A percentile compares a stretch with the other conserved stretches of the same genome.
phyloP scores from a whole-genome alignment of 2,113 vertebrate species.

The Proteles cristata region DNA sequence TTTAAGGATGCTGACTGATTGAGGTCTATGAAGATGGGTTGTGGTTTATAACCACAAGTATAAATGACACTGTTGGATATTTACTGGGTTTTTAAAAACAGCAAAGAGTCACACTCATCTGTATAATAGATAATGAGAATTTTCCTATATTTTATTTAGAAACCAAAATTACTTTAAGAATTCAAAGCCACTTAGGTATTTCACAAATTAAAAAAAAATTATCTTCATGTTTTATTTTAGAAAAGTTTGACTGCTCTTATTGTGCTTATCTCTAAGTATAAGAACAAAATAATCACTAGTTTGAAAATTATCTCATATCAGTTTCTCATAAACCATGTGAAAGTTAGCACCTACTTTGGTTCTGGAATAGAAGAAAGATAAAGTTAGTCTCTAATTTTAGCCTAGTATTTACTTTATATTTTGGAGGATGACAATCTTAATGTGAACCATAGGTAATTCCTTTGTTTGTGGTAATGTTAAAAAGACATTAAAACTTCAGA shows the following conservation, averaged over 20 bases:
- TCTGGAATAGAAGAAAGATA: not conserved
- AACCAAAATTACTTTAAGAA: not conserved
- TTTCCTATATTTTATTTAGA: not conserved
- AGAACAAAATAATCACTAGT: not conserved
- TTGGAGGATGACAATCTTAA: not conserved
- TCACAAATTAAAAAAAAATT: not conserved
- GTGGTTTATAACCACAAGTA: not conserved
- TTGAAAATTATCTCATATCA: not conserved
- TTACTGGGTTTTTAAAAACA: not conserved
- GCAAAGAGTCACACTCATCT: not conserved
- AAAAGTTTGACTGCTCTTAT: not conserved
- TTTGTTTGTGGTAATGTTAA: slow-evolving; percentile 25
- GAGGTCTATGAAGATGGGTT: not conserved
- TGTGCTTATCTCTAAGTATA: not conserved
- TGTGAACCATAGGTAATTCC: not conserved
- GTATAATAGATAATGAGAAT: not conserved
- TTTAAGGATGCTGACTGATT: not conserved
- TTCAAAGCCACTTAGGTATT: not conserved
- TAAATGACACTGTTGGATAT: not conserved
- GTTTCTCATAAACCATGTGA: not conserved
- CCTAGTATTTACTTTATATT: not conserved
- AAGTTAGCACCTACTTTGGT: not conserved
- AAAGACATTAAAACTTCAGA: slow-evolving; percentile 15
- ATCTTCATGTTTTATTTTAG: not conserved
- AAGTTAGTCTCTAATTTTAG: not conserved